Percentiles rank a stretch among this genome's conserved stretches.
These are phyloP conservation scores for Irena cyanogastra DNA, from an alignment of 2,113 vertebrate species.

Conservation along the genomic window DNA sequence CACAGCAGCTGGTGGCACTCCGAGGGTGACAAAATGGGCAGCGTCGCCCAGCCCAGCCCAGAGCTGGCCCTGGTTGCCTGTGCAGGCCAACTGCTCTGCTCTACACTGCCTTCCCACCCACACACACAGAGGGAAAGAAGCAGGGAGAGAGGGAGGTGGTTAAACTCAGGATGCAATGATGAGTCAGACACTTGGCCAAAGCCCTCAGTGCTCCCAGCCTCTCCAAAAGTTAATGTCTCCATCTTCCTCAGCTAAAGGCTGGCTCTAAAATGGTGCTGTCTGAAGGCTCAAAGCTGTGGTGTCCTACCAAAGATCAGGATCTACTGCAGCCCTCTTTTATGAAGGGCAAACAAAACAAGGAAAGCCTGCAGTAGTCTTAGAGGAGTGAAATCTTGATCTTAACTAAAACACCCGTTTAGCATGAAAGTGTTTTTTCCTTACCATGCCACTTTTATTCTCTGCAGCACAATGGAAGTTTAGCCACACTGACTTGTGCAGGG, in stretches of 20 bases:
- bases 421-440: background rate
- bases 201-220: background rate
- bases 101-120: background rate
- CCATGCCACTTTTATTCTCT: background rate
- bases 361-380: background rate
- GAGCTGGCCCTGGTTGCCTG: rapidly evolving
- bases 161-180: background rate
- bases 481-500: too few relatives aligned
- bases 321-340: background rate
- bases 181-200: slow-evolving; percentile 43
- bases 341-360: background rate
- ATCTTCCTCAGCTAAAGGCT: background rate
- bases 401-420: background rate
- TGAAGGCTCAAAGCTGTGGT: background rate
- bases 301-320: background rate
- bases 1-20: background rate
- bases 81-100: background rate
- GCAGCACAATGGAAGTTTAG: background rate
- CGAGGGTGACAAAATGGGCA: background rate
- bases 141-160: background rate
- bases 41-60: rapidly evolving
- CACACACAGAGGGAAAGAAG: background rate
- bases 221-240: background rate
- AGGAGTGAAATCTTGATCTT: background rate
- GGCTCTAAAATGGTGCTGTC: background rate